Evolutionary conservation across 2,888 invertebrate genomes (phyloP).

Genomic region (Tiliacea aurago): DNA sequence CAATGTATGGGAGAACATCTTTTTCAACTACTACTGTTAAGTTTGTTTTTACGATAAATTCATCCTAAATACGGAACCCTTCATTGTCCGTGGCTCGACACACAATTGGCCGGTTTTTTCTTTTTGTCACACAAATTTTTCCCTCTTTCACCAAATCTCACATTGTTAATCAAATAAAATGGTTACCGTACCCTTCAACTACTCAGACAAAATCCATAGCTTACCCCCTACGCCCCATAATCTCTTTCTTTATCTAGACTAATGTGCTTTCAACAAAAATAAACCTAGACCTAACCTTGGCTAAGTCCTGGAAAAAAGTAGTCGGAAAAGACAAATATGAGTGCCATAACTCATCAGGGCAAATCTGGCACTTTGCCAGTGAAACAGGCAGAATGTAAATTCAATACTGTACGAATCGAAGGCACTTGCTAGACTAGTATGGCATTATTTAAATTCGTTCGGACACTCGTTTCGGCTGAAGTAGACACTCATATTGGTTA

Average conservation of each 20-base stretch:
- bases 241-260: slow-evolving; percentile 23
- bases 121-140: neutral
- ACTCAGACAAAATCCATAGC: slow-evolving; percentile 24
- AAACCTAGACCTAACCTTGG: slow-evolving; percentile 50
- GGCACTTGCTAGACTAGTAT: slow-evolving; percentile 58
- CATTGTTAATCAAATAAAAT: neutral
- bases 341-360: slow-evolving; percentile 74
- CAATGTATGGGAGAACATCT: no score
- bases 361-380: slow-evolving; percentile 69
- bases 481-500: slow-evolving; percentile 30
- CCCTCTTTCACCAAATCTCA: no score
- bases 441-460: slow-evolving; percentile 69
- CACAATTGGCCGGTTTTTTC: neutral
- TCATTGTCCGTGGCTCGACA: neutral
- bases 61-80: neutral
- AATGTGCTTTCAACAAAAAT: slow-evolving; percentile 45
- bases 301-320: slow-evolving; percentile 53
- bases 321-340: slow-evolving; percentile 66
- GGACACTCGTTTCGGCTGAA: slow-evolving; percentile 54
- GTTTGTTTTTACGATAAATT: no score
- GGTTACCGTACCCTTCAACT: neutral
- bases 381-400: slow-evolving; percentile 74
- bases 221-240: slow-evolving; percentile 25
- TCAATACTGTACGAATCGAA: slow-evolving; percentile 73
- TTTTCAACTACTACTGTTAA: no score